Base-by-base conservation (phyloP, 2,797 vertebrate genomes). In the Austrolebias charrua region DNA sequence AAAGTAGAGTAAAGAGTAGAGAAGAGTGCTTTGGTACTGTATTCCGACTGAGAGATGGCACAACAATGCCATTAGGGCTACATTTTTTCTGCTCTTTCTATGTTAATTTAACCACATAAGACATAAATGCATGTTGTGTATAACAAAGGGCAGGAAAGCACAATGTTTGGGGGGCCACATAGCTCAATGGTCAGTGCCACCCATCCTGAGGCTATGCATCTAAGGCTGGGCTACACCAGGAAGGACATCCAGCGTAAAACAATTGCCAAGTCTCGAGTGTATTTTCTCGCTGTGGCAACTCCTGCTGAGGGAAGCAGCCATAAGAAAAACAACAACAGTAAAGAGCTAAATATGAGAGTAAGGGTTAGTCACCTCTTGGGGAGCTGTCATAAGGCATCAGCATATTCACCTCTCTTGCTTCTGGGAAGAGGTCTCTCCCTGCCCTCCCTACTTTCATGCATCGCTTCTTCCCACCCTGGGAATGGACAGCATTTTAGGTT, bases 371-470 rank as follows among this genome's bases (percentile, higher is more conserved):
- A 81, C 70, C 74, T 82, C 79, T 67, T 47, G 11, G 54, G 69
- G 66, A 72, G 76, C 83, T 79, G 81, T 88, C 85, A 85, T 63
- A 64, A 73, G 71, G 83, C 69, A 87, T 91, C 75, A 83, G n/a
- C 53, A 66, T 55, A 71, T 67, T 81, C 77, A 86, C 79, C 81
- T 81, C 79, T 66, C 57, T 42, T 60, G 71, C 75, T 78, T 65
- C 45, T 47, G 73, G 71, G 66, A 66, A 73, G 63, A 65, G 18
- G 40, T 56, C 63, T 77, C 29, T 42, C 42, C 63, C 65, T 43
- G 31, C 45, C 48, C 52, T 61, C 24, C 18, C 31, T 53, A 53
- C 62, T 63, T 83, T 84, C 78, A 86, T 53, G 82, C 81, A 80
- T 83, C 67, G 9, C 71, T 81, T 86, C 69, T 47, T 76, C 62